Conservation (phyloP, 2,113 vertebrate species). For the Raphicerus campestris region DNA sequence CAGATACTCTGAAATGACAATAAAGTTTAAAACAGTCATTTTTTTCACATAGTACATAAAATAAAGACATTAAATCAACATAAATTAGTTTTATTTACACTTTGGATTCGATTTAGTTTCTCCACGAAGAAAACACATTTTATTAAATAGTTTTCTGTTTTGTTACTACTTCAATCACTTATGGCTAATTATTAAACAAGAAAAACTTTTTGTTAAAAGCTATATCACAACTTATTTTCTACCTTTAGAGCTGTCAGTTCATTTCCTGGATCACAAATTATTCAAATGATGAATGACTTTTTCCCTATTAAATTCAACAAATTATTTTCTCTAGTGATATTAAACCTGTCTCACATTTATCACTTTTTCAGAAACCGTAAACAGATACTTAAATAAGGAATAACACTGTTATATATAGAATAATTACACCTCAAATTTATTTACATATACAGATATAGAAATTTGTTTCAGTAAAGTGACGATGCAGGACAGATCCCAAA, state of each 20-base stretch:
- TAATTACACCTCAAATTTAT: background rate
- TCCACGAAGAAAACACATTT: background rate
- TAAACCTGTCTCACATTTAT: background rate
- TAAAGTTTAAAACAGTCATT: background rate
- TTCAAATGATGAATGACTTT: background rate
- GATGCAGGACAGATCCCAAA: background rate
- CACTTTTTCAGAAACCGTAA: constrained; percentile 11
- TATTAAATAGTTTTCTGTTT: background rate
- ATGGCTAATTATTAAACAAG: constrained; percentile 4
- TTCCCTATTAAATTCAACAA: background rate
- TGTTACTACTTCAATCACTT: background rate
- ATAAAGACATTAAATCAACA: background rate
- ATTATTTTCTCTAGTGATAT: constrained; percentile 11
- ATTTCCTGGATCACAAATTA: constrained; percentile 18
- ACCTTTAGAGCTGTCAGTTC: background rate
- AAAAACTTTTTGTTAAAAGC: background rate
- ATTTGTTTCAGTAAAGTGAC: background rate
- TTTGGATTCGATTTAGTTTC: background rate
- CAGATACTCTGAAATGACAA: constrained; percentile 91
- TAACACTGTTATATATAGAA: background rate
- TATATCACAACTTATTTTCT: background rate
- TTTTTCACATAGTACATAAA: background rate
- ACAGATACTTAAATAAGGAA: background rate
- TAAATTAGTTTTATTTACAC: background rate
- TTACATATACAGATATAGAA: background rate